Base-by-base conservation (phyloP, 1,140 invertebrate genomes). In the Dolichoris vasculosae region DNA sequence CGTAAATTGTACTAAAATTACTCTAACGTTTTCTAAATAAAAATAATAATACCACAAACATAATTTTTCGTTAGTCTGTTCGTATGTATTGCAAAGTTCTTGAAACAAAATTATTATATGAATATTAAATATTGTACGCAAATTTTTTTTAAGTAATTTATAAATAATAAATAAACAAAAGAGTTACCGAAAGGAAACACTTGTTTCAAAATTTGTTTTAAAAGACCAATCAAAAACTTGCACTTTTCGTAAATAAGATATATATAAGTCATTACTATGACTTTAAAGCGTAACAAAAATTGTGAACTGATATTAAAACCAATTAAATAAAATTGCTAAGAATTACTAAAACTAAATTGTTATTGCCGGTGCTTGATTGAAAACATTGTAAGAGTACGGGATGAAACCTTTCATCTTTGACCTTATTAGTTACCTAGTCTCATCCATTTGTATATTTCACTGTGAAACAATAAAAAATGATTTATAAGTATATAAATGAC, bases 381-480 rank as follows among this genome's bases (percentile, higher is more conserved):
- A 83, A 87, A 86, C 88, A 87, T 85, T 86, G 77, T 84, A 88
- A 88, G 86, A 87, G 82, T 75, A 86, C 71, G 81, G 87, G 67
- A 76, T 85, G 87, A 87, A 76, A 43, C 17, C 35, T 82, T 78
- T 78, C 75, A 83, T 83, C 80, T 82, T 43, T 23, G n/a, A 83
- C 85, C 89, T 88, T 89, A 80, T 89, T 89, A 90, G 87, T 89
- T 85, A 88, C 84, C 67, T 87, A 88, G 84, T 86, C 87, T 86
- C 83, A 82, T 82, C 83, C 85, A 89, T 90, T 90, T 91, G 88
- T 91, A 90, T 90, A 90, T 90, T 90, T 90, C 90, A 91, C 88
- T 90, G 88, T 89, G 89, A 87, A 90, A 89, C 88, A 91, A 90
- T 90, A 91, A 91, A 90, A 69, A 88, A 86, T 82, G 82, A 89